phyloP scores from a whole-genome alignment of 2,113 vertebrate species.

The Labeo rohita region DNA sequence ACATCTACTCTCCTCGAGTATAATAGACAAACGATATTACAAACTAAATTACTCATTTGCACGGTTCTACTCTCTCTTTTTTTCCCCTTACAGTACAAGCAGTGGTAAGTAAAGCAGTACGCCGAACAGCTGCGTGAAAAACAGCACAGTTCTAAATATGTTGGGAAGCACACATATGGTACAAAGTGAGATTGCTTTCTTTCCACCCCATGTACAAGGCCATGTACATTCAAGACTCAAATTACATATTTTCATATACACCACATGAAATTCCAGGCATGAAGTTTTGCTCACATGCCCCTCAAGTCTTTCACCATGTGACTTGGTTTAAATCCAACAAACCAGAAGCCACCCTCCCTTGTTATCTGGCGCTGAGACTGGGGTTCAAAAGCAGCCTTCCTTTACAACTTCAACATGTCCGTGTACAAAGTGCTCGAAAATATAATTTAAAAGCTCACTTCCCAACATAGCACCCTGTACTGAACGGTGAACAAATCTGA shows the following conservation, averaged over 20 bases:
- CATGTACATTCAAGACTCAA: slow-evolving; percentile 5
- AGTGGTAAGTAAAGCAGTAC: not conserved
- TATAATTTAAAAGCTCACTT: slow-evolving; percentile 17
- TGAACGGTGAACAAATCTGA: not conserved
- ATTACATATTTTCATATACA: not conserved
- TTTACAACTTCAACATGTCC: slow-evolving; percentile 23
- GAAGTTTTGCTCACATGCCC: not conserved
- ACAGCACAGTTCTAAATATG: not conserved
- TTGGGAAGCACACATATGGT: not conserved
- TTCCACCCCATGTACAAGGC: not conserved
- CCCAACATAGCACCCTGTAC: not conserved
- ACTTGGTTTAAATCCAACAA: slow-evolving; percentile 34
- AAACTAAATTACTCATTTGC: not conserved
- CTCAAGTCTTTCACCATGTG: slow-evolving; percentile 19
- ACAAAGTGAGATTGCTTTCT: slow-evolving; percentile 6
- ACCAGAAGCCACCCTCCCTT: slow-evolving; percentile 19
- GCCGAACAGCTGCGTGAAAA: not conserved
- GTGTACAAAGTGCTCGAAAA: not conserved
- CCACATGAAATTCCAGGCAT: slow-evolving; percentile 30
- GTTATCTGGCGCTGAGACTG: not conserved
- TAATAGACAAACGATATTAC: slow-evolving; percentile 15
- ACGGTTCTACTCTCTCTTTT: not conserved
- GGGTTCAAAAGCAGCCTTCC: slow-evolving; percentile 25
- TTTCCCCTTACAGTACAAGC: not conserved
- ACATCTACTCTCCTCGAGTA: not conserved